A percentile compares a stretch with the other conserved stretches of the same genome.
Conservation (phyloP, 2,888 invertebrate species). For the Plusia festucae region DNA sequence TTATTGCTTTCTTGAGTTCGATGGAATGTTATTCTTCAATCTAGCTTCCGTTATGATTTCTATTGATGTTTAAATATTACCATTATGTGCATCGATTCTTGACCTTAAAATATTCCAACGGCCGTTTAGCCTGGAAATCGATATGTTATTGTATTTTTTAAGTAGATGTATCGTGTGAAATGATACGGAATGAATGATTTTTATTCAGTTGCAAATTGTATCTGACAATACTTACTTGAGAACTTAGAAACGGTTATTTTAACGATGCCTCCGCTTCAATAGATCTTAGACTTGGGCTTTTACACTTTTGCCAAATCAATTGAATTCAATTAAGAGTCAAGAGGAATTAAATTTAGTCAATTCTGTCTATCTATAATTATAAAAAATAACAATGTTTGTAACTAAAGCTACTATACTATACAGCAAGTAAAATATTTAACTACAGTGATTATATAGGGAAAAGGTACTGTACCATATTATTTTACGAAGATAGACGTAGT, state of each 20-base stretch:
- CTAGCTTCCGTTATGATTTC: constrained; percentile 79
- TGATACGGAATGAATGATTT: constrained; percentile 23
- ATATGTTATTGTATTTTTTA: constrained; percentile 58
- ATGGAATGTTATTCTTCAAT: constrained; percentile 86
- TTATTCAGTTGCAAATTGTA: constrained; percentile 22
- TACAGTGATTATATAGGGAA: no score
- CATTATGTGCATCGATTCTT: constrained; percentile 66
- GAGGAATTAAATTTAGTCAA: no score
- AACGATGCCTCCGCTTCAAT: neutral
- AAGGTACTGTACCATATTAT: no score
- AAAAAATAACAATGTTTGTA: no score
- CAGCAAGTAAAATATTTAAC: no score
- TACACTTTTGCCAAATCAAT: no score
- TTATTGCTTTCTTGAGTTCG: constrained; percentile 67
- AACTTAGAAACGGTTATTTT: neutral
- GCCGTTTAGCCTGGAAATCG: constrained; percentile 68
- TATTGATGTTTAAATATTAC: constrained; percentile 79
- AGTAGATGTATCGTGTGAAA: constrained; percentile 24
- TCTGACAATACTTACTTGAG: neutral
- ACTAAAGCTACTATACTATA: no score
- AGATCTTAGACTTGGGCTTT: neutral
- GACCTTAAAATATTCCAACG: constrained; percentile 79
- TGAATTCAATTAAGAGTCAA: no score
- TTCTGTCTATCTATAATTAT: no score
- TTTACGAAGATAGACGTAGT: no score